Conservation (phyloP, 1,140 invertebrate genomes). For the Helicorthomorpha holstii region DNA sequence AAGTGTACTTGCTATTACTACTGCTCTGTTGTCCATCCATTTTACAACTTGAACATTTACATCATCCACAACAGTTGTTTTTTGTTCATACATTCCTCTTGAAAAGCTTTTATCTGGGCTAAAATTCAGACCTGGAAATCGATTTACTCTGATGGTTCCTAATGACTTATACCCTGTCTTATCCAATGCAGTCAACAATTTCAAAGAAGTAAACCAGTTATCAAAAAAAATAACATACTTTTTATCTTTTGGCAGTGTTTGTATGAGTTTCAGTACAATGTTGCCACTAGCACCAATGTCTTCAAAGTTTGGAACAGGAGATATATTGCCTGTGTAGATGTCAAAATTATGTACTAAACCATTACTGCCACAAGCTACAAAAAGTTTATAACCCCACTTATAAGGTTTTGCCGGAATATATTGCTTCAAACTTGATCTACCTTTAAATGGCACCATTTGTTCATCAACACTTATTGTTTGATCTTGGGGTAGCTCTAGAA, state of each 20-base stretch:
- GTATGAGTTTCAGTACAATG: constrained; percentile 10
- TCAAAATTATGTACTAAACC: background rate
- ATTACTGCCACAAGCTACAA: constrained; percentile 6
- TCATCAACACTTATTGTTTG: too few species aligned
- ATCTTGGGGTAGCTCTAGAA: too few species aligned
- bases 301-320: too few species aligned
- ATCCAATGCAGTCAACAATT: constrained; percentile 10
- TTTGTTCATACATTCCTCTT: too few species aligned
- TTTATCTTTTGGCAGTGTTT: constrained; percentile 7
- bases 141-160: constrained; percentile 24
- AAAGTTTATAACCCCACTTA: constrained; percentile 16
- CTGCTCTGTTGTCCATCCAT: constrained; percentile 1
- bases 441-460: constrained; percentile 28
- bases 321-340: too few species aligned
- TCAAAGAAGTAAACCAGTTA: constrained; percentile 15
- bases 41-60: background rate
- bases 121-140: too few species aligned
- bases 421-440: constrained; percentile 20
- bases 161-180: constrained; percentile 18
- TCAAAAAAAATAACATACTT: constrained; percentile 16
- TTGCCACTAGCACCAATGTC: too few species aligned
- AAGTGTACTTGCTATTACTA: too few species aligned
- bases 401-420: constrained; percentile 15
- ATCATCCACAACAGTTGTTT: too few species aligned
- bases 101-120: too few species aligned